Conservation (phyloP, 2,113 vertebrate species). For the Caranx melampygus region DNA sequence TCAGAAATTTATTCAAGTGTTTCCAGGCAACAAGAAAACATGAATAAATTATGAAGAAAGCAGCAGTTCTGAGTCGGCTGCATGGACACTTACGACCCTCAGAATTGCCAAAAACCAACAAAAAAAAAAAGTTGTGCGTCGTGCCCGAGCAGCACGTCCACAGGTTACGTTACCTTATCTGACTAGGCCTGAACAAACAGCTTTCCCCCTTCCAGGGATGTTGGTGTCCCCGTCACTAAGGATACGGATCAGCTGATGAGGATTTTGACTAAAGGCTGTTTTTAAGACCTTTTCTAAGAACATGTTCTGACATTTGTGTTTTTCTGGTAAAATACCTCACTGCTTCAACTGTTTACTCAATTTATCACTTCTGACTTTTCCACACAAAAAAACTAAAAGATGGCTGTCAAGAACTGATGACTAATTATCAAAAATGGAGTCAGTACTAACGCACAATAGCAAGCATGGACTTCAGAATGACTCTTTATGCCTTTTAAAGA, state of each 20-base stretch:
- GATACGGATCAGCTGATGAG: conserved; percentile 60
- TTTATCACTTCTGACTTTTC: neutral
- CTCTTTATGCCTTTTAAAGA: neutral
- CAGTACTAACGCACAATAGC: conserved; percentile 16
- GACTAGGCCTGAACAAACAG: conserved; percentile 64
- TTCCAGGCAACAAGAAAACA: conserved; percentile 68
- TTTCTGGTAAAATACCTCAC: neutral
- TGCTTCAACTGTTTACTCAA: neutral
- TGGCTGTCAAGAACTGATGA: neutral
- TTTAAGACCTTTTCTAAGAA: conserved; percentile 11
- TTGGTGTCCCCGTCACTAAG: conserved; percentile 58
- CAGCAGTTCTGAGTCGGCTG: conserved; percentile 62
- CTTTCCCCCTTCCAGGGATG: conserved; percentile 56
- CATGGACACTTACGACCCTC: conserved; percentile 27
- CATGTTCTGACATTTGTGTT: neutral
- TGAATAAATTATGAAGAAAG: conserved; percentile 65
- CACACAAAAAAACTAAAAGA: neutral
- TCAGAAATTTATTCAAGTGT: conserved; percentile 72
- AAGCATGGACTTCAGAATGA: conserved; percentile 32
- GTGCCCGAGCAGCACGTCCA: conserved; percentile 11
- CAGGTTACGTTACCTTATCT: conserved; percentile 64
- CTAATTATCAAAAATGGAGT: conserved; percentile 14
- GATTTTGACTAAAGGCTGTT: conserved; percentile 18
- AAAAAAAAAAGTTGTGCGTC: neutral
- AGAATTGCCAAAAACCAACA: conserved; percentile 32